Evolutionary conservation across 2,113 vertebrate species (phyloP).

Genomic region (Canis aureus): DNA sequence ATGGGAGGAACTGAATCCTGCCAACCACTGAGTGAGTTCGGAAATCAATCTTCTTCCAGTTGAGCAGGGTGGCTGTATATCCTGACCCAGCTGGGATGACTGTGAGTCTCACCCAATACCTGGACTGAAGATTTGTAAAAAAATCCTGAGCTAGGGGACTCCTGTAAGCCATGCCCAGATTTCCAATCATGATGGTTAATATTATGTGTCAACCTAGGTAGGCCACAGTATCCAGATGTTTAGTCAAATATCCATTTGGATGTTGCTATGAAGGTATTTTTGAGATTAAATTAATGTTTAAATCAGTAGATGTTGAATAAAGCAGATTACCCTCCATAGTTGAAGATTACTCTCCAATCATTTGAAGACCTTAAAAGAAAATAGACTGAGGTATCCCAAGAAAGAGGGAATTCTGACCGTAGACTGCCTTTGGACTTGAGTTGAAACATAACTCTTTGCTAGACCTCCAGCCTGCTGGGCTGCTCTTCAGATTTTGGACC

Average conservation of each 20-base stretch:
- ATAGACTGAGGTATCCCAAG: neutral
- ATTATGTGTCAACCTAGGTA: neutral
- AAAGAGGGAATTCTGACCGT: neutral
- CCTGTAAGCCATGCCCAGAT: neutral
- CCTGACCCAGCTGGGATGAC: neutral
- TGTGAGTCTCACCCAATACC: accelerated
- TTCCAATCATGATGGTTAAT: neutral
- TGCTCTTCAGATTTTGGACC: neutral
- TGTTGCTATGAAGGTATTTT: neutral
- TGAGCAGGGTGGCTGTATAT: neutral
- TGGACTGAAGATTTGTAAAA: neutral
- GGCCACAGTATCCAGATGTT: neutral
- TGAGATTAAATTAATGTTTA: neutral
- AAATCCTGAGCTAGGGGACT: neutral
- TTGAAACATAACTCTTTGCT: neutral
- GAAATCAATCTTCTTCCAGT: neutral
- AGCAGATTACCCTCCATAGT: neutral
- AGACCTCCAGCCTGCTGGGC: neutral
- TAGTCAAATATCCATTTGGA: neutral
- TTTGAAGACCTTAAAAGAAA: neutral
- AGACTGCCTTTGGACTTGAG: neutral
- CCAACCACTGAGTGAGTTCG: neutral
- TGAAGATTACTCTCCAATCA: neutral
- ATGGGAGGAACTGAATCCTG: neutral
- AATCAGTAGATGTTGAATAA: neutral